These are phyloP conservation scores for Chamaetylas fuelleborni DNA, from an alignment of 2,113 vertebrate species.

Conservation along the genomic window DNA sequence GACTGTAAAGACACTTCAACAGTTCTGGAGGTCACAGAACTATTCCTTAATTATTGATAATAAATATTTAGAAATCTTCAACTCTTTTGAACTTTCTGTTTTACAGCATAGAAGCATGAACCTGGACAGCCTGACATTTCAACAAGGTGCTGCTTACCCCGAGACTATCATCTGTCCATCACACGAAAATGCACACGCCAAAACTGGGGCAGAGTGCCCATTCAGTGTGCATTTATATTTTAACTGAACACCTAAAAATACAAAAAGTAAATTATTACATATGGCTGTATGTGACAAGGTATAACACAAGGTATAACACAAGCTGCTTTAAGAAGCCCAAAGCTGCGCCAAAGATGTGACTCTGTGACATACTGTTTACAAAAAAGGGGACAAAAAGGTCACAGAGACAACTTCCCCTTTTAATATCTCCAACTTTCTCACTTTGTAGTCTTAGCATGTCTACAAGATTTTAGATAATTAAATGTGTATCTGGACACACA, in stretches of 20 bases:
- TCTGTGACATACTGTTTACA: not conserved
- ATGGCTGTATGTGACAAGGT: not conserved
- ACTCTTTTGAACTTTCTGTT: not conserved
- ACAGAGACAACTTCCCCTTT: not conserved
- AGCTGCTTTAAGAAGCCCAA: not conserved
- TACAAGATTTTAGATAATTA: not conserved
- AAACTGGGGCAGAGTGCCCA: conserved; percentile 83
- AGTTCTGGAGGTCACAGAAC: not conserved
- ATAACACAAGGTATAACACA: not conserved
- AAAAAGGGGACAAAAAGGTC: not conserved
- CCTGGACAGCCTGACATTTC: not conserved
- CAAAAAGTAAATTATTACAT: not conserved
- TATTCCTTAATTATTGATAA: not conserved
- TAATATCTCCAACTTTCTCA: not conserved
- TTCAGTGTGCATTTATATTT: conserved; percentile 74
- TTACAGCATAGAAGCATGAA: not conserved
- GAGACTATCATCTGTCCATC: conserved; percentile 85
- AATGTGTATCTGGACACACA: not conserved
- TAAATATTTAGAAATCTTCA: not conserved
- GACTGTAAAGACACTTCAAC: not conserved
- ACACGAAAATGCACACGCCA: conserved; percentile 85
- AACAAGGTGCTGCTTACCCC: conserved; percentile 74
- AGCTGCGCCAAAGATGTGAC: not conserved
- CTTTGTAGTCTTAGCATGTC: not conserved
- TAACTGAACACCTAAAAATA: conserved; percentile 74